Evolutionary conservation across 1,140 invertebrate species (phyloP).

Genomic region (Pogonognathellus flavescens): DNA sequence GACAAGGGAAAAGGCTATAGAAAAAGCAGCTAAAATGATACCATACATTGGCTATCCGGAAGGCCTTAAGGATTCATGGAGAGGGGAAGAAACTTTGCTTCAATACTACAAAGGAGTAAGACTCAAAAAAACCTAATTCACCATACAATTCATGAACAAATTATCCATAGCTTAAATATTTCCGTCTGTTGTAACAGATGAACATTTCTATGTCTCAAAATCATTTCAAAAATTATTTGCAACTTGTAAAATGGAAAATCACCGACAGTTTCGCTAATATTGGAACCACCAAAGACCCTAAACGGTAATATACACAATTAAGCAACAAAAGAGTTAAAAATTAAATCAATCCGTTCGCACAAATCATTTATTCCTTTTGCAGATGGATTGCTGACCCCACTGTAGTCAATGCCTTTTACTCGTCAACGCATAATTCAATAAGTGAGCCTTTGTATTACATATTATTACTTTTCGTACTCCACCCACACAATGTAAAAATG

Average conservation of each 20-base stretch:
- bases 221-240: slow-evolving; percentile 27
- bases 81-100: background rate
- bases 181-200: background rate
- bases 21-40: slow-evolving; percentile 57
- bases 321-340: background rate
- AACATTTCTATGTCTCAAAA: background rate
- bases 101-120: slow-evolving; percentile 55
- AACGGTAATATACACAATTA: slow-evolving; percentile 6
- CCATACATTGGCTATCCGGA: slow-evolving; percentile 57
- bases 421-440: slow-evolving; percentile 55
- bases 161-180: background rate
- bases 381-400: slow-evolving; percentile 60
- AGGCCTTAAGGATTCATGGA: slow-evolving; percentile 26
- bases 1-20: slow-evolving; percentile 47
- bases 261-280: slow-evolving; percentile 13
- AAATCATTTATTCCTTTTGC: slow-evolving; percentile 4
- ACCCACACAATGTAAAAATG: background rate
- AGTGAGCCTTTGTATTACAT: slow-evolving; percentile 49
- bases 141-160: background rate
- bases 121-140: background rate
- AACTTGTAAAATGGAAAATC: slow-evolving; percentile 37
- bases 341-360: background rate
- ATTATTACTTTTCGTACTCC: background rate
- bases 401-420: slow-evolving; percentile 60
- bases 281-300: slow-evolving; percentile 3